Base-by-base conservation (phyloP, 2,888 invertebrate genomes). In the Aspidiotus rigidus region DNA sequence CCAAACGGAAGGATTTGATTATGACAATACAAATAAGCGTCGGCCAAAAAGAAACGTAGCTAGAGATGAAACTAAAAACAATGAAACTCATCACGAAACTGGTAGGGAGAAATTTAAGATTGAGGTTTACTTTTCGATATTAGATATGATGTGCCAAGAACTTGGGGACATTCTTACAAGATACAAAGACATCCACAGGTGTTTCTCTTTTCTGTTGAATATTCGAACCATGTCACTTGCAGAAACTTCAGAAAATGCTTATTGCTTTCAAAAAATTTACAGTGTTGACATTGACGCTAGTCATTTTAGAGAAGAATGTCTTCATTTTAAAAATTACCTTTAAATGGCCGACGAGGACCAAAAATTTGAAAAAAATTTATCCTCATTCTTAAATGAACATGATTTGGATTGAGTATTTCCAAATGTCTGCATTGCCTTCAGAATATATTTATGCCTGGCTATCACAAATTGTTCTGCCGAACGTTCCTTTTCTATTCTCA, bases 381-480 rank as follows among this genome's bases (percentile, higher is more conserved):
- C 49, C 49, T 44, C 49, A 44, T 44, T 44, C 49, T 44, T 44
- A 11, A 44, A 44, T 44, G 49, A 44, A 44, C 49, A 44, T 44
- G 49, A 44, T 44, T 44, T 44, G 49, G 49, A 44, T 44, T 11
- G 11, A 44, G 49, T 44, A 8, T 44, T 44, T 42, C 40, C 13
- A 39, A 59, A 59, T 10, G 16, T 59, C 16, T 17, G 59, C 9
- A 59, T 59, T 6, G 59, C 7, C 7, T 7, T 59, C 28, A 15
- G 28, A 59, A 7, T 9, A 9, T 59, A 17, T 59, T 59, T 59
- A 17, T 59, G 59, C 16, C 16, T 59, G 59, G 59, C 59, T 59
- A 28, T 59, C 9, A 59, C 59, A 5, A 59, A 59, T 59, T 59
- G 59, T 28, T 59, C 59, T 15, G 59, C 59, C 5, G 59, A 59